Conservation (phyloP, 2,888 invertebrate species). For the Amblyjoppa fuscipennis region DNA sequence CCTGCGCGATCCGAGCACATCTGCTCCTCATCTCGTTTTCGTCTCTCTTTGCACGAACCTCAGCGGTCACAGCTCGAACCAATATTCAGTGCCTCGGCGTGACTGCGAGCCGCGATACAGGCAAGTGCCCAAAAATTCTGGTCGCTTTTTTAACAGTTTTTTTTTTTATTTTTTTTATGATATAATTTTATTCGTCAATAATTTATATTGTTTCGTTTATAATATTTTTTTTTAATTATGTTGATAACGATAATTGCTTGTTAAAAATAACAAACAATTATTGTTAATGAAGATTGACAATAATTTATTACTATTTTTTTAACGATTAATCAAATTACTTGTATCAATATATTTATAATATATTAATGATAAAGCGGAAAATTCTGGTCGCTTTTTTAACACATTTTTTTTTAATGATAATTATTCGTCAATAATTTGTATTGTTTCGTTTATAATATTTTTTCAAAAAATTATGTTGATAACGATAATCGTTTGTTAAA, state of each 20-base stretch:
- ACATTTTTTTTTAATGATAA: no score
- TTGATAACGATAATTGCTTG: background rate
- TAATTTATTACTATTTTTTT: no score
- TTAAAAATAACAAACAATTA: background rate
- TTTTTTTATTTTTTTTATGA: background rate
- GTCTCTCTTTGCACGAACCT: slow-evolving; percentile 38
- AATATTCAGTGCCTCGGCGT: background rate
- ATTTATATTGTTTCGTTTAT: no score
- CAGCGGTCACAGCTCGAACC: slow-evolving; percentile 4
- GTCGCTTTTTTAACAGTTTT: background rate
- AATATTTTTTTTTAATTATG: no score
- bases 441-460: no score
- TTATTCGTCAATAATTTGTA: no score
- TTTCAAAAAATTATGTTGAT: no score
- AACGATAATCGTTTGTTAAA: background rate
- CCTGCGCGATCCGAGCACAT: slow-evolving; percentile 81
- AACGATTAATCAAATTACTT: no score
- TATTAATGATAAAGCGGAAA: background rate
- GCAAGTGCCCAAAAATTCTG: background rate
- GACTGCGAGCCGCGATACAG: background rate
- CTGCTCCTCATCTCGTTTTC: slow-evolving; percentile 73
- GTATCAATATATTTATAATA: no score
- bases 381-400: background rate
- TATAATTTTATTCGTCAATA: no score
- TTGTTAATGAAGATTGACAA: no score